Evolutionary conservation across 2,888 invertebrate species (phyloP).

Genomic region (Bimastos eiseni): DNA sequence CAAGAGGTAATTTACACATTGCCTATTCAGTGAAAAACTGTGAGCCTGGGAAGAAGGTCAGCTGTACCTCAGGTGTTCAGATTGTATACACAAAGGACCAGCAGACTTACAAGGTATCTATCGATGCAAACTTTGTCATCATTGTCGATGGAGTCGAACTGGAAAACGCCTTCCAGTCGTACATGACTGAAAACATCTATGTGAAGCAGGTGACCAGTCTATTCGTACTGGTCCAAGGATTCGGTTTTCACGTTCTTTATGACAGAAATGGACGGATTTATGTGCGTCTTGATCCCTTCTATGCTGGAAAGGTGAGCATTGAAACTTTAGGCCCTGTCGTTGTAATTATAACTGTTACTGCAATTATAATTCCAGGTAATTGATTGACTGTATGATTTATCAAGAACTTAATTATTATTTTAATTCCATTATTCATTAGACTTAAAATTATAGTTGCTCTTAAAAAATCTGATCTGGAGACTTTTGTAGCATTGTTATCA

Average conservation of each 20-base stretch:
- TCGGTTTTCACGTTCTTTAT: constrained; percentile 48
- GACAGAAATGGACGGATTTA: constrained; percentile 46
- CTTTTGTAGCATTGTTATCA: not conserved
- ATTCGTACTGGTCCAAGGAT: constrained; percentile 38
- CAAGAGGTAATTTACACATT: constrained; percentile 40
- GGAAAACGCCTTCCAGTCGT: constrained; percentile 28
- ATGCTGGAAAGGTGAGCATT: constrained; percentile 42
- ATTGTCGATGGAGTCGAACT: constrained; percentile 18
- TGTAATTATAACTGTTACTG: not conserved
- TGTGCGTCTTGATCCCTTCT: constrained; percentile 46
- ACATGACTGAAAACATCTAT: constrained; percentile 29
- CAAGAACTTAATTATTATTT: not conserved
- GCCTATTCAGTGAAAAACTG: constrained; percentile 40
- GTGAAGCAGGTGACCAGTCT: constrained; percentile 28
- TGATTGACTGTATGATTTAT: too few species aligned
- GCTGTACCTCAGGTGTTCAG: constrained; percentile 37
- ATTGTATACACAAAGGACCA: constrained; percentile 34
- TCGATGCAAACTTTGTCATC: constrained; percentile 24
- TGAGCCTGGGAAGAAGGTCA: constrained; percentile 32
- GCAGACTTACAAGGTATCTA: constrained; percentile 25
- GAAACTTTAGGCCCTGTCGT: not conserved
- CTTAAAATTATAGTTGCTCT: not conserved
- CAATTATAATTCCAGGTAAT: not conserved
- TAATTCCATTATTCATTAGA: not conserved
- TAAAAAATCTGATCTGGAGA: not conserved